Base-by-base conservation (phyloP, 2,113 vertebrate genomes). In the Naja naja region DNA sequence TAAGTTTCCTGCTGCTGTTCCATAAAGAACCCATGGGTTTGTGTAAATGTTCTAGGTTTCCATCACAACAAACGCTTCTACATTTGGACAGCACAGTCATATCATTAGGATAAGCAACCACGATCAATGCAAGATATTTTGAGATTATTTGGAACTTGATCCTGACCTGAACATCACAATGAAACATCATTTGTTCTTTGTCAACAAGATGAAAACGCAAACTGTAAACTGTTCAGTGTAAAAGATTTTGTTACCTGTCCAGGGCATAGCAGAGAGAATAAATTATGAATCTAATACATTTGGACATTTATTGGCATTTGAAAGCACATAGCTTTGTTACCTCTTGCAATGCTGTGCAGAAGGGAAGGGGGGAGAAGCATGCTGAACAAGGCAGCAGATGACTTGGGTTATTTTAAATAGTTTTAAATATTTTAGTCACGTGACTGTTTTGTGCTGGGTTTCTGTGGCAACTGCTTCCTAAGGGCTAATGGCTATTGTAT, bases 361-460 rank as follows among this genome's bases (percentile, higher is more conserved):
- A 96, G 94, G 96, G 7, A 49, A 2, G 27, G 39, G 96, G 7
- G 18, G 27, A 60, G 3, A 58, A 86, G 88, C 8, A 23, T 86
- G 55, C 4, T 86, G 92, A 90, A 87, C 96, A 98, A 98, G 97
- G 98, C 97, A 97, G 97, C 97, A 98, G 97, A 97, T 97, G 97
- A 97, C 97, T 97, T 97, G 97, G 97, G 96, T 98, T 98, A 97
- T 98, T 98, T 98, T 97, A 98, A 98, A 98, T 98, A 98, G 97
- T 98, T 98, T 98, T 97, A 98, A 98, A 98, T 98, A 98, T 98
- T 98, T 98, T 98, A 98, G 98, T 98, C 98, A 98, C 97, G 98
- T 98, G 97, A 98, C 97, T 98, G 98, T 97, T 97, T 97, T 98
- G 98, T 97, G 97, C 97, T 98, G 98, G 98, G 98, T 98, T 98